Percentiles rank a stretch among this genome's conserved stretches.
These are phyloP conservation scores for Todiramphus chloris DNA, from an alignment of 2,113 vertebrate species.

Conservation along the genomic window DNA sequence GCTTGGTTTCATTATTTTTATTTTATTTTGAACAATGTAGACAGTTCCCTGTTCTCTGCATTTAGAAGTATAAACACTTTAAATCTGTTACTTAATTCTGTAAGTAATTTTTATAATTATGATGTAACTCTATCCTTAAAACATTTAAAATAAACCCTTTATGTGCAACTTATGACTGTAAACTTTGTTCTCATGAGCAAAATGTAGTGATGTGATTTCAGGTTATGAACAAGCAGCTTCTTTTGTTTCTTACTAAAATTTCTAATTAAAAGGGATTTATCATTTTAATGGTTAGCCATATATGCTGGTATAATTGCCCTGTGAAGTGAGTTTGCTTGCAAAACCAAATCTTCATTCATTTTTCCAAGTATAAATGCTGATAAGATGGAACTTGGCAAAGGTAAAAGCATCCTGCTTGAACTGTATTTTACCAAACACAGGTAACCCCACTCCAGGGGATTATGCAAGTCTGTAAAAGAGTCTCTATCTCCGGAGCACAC, in stretches of 20 bases:
- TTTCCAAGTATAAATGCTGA: not conserved
- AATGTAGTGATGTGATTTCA: conserved; percentile 49
- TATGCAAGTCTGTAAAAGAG: not conserved
- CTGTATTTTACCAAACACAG: not conserved
- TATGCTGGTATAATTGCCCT: not conserved
- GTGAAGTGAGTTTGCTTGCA: not conserved
- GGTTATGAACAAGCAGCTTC: conserved; percentile 27
- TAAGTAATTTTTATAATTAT: conserved; percentile 95
- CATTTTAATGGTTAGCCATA: conserved; percentile 12
- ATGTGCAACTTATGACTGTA: conserved; percentile 84
- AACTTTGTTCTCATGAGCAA: conserved; percentile 75
- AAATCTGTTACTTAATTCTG: conserved; percentile 90
- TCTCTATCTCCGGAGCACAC: not conserved
- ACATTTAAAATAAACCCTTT: conserved; percentile 91
- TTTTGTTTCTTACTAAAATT: not conserved
- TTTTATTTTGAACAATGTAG: conserved; percentile 86
- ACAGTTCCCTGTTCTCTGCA: conserved; percentile 88
- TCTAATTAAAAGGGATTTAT: conserved; percentile 20
- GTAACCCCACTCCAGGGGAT: not conserved
- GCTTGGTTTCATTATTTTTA: conserved; percentile 79
- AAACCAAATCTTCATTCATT: not conserved
- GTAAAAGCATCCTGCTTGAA: not conserved
- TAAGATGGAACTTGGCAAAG: not conserved
- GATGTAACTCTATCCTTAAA: conserved; percentile 92
- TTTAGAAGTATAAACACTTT: conserved; percentile 89